A percentile compares a stretch with the other conserved stretches of the same genome.
phyloP scores from a whole-genome alignment of 2,113 vertebrate species.

The Castor canadensis region DNA sequence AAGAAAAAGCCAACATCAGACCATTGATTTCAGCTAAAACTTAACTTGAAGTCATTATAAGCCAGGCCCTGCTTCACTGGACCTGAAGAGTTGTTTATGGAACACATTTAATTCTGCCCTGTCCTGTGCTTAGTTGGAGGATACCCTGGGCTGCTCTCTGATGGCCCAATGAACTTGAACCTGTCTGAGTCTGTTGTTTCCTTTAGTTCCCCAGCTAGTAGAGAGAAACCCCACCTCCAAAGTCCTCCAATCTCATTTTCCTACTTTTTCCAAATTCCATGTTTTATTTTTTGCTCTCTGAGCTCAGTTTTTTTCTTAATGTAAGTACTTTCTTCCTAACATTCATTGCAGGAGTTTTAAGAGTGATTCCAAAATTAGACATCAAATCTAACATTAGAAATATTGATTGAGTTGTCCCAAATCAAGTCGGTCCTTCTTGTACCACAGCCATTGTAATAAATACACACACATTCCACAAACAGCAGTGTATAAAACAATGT shows the following conservation, averaged over 20 bases:
- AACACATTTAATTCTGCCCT: background rate
- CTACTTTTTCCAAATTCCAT: background rate
- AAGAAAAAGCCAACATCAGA: background rate
- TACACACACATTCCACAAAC: background rate
- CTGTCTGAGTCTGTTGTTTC: background rate
- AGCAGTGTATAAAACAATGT: background rate
- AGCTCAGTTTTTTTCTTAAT: background rate
- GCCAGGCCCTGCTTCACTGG: background rate
- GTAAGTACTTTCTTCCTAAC: background rate
- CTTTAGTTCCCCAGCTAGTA: background rate
- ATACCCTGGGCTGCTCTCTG: background rate
- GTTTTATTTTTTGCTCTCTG: background rate
- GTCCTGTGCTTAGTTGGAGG: background rate
- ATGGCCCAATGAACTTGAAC: background rate
- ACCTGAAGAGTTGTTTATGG: background rate
- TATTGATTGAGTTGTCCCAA: background rate
- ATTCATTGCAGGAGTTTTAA: background rate
- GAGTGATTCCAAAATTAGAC: background rate
- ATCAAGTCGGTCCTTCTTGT: background rate
- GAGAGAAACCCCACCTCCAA: background rate
- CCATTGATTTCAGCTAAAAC: background rate
- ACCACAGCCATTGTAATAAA: background rate
- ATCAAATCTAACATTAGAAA: background rate
- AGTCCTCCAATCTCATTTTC: background rate
- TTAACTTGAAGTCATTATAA: background rate